These are phyloP conservation scores for Sitobion miscanthi DNA, from an alignment of 1,140 invertebrate species.

Conservation along the genomic window DNA sequence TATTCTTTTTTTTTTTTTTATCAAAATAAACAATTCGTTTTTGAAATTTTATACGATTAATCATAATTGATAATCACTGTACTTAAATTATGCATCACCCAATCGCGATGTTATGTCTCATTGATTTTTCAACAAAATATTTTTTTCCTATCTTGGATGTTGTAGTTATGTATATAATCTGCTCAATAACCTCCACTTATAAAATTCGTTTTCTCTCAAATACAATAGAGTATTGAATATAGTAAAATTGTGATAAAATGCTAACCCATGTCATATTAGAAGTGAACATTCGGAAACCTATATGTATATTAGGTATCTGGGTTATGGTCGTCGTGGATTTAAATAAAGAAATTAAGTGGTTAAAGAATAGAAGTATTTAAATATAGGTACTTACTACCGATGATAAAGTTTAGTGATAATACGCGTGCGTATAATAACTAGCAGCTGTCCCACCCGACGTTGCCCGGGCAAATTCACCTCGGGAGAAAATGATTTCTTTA, in stretches of 20 bases:
- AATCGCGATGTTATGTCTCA: not conserved
- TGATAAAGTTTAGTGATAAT: no score
- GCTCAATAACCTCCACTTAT: not conserved
- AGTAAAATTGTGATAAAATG: not conserved
- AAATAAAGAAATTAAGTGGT: not conserved
- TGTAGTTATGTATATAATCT: not conserved
- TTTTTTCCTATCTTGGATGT: not conserved
- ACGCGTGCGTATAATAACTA: no score
- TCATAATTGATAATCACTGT: not conserved
- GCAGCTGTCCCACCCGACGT: no score
- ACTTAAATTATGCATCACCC: not conserved
- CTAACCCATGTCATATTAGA: not conserved
- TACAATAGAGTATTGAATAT: not conserved
- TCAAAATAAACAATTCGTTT: constrained; percentile 18
- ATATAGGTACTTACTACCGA: no score
- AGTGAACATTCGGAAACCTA: not conserved
- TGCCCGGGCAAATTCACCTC: no score
- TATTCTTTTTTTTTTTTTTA: not conserved
- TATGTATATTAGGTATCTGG: not conserved
- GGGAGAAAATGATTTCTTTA: no score
- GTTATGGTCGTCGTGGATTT: not conserved
- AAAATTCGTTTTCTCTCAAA: not conserved
- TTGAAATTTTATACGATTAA: not conserved
- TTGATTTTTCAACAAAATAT: not conserved
- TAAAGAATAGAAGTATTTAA: no score